These are phyloP conservation scores for Phoxinus dragarum DNA, from an alignment of 2,797 vertebrate species.

Conservation along the genomic window DNA sequence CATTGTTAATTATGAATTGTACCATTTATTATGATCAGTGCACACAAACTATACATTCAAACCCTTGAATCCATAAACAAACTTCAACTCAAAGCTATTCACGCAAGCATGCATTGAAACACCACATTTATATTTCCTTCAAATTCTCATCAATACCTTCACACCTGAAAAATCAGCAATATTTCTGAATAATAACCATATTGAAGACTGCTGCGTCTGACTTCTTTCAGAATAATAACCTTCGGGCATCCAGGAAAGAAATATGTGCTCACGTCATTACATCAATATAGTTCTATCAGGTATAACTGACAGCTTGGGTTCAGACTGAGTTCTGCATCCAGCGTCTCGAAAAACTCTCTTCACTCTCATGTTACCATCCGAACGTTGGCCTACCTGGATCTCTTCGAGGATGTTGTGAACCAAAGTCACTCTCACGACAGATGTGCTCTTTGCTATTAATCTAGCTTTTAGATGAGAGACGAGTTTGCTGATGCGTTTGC, in stretches of 20 bases:
- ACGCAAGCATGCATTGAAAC: background rate
- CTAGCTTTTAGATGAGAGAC: background rate
- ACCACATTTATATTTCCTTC: background rate
- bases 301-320: background rate
- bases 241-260: background rate
- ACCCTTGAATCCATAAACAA: background rate
- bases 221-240: slow-evolving; percentile 22
- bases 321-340: background rate
- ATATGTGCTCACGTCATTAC: background rate
- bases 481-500: background rate
- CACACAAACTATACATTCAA: background rate
- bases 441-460: background rate
- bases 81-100: background rate
- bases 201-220: slow-evolving; percentile 8
- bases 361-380: slow-evolving; percentile 55
- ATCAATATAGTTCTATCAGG: background rate
- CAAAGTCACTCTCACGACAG: background rate
- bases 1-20: background rate
- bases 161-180: slow-evolving; percentile 30
- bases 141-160: slow-evolving; percentile 16
- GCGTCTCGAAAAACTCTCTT: background rate
- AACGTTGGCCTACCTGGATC: background rate
- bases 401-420: slow-evolving; percentile 5
- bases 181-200: slow-evolving; percentile 12
- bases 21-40: background rate